phyloP scores from a whole-genome alignment of 2,113 vertebrate species.

The Chelonoidis abingdonii region DNA sequence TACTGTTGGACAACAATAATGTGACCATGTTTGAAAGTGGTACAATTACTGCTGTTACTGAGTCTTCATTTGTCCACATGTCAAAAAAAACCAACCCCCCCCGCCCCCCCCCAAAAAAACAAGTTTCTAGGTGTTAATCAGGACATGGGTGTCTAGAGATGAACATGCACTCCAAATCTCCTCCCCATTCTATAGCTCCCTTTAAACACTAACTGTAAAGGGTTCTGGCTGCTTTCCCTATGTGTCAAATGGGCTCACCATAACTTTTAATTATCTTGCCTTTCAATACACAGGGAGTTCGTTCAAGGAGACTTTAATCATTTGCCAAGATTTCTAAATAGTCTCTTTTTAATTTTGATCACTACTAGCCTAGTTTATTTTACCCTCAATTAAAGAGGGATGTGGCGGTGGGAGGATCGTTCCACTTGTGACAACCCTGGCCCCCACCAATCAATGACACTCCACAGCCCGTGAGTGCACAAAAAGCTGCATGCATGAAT shows the following conservation, averaged over 20 bases:
- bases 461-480: background rate
- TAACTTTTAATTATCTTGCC: conserved; percentile 48
- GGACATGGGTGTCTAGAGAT: background rate
- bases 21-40: no score
- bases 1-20: no score
- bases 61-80: background rate
- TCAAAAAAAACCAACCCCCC: background rate
- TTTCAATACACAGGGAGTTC: conserved; percentile 9
- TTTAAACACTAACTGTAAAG: background rate
- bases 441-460: background rate
- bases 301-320: conserved; percentile 49
- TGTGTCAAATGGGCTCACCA: conserved; percentile 4
- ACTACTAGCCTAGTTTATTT: background rate
- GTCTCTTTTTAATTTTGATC: conserved; percentile 17
- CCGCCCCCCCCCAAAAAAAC: no score
- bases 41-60: no score
- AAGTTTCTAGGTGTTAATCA: background rate
- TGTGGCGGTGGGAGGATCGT: background rate
- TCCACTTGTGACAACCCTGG: background rate
- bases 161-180: background rate
- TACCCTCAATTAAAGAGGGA: background rate
- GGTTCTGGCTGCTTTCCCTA: background rate
- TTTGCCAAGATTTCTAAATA: conserved; percentile 37
- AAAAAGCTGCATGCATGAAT: background rate
- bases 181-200: background rate